A percentile compares a stretch with the other conserved stretches of the same genome.
phyloP scores from a whole-genome alignment of 2,888 invertebrate species.

The Drosophila macrospina region DNA sequence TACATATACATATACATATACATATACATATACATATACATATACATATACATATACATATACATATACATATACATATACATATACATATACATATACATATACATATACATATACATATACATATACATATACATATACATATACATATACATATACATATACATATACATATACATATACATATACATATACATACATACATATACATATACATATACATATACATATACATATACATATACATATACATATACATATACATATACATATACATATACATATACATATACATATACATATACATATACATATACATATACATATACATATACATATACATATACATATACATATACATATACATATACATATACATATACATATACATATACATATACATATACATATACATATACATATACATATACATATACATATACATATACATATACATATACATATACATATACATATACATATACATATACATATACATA shows the following conservation, averaged over 20 bases:
- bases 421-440: too few species aligned
- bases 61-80: slow-evolving; percentile 17
- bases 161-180: neutral
- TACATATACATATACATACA: neutral
- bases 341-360: neutral
- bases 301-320: slow-evolving; percentile 12
- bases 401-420: neutral
- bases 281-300: slow-evolving; percentile 1
- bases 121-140: neutral
- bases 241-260: neutral
- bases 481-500: too few species aligned
- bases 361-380: neutral
- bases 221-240: neutral
- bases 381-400: slow-evolving; percentile 3
- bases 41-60: slow-evolving; percentile 15
- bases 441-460: too few species aligned
- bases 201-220: neutral
- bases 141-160: neutral
- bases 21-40: slow-evolving; percentile 6
- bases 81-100: slow-evolving; percentile 13
- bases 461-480: too few species aligned
- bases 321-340: slow-evolving; percentile 3
- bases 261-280: neutral
- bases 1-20: slow-evolving; percentile 4
- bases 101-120: slow-evolving; percentile 6